Evolutionary conservation across 2,797 vertebrate genomes (phyloP), one percentile per base, ranked within the genome.

Genomic region (Eleutherodactylus coqui): DNA sequence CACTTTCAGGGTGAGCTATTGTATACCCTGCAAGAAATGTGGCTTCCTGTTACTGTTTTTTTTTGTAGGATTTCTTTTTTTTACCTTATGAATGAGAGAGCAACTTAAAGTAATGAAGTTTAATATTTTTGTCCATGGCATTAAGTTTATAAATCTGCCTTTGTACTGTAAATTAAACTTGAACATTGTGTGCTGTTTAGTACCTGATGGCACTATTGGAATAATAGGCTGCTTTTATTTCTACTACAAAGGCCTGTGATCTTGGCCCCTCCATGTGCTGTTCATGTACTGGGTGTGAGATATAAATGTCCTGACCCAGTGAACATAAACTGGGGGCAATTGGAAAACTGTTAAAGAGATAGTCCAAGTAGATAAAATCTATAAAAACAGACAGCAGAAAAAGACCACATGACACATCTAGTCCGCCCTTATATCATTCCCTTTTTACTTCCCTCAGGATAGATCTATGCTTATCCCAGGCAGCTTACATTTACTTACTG

Each of bases 1-100:
- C 98, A 99, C 84, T 96, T 95, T 88, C 96, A 97, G 91, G 98
- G 98, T 97, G 62, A 92, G 94, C 86, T 34, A 6, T 19, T n/a
- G 11, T 3, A 45, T 24, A 43, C 9, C 69, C 7, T 43, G 6
- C 2, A 72, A 2, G 6, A 19, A 72, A 43, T 19, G 36, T 24
- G 17, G 17, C 9, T 19, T 41, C 32, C 19, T 36, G 13, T 69
- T 6, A 34, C 13, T 29, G 60, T 4, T 9, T 75, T 51, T 1
- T 19, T 29, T 62, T 43, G 11, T 51, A 14, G 21, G 24, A 9
- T 34, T 9, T 36, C 7, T 10, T 1, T 27, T 36, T 34, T 36
- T 24, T 55, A 4, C 11, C 32, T 29, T 1, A 32, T 62, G 60
- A 62, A 16, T 14, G 27, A 14, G 21, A 29, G n/a, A 29, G 27